phyloP scores from a whole-genome alignment of 2,888 invertebrate species.

The Adelognathus sp. region DNA sequence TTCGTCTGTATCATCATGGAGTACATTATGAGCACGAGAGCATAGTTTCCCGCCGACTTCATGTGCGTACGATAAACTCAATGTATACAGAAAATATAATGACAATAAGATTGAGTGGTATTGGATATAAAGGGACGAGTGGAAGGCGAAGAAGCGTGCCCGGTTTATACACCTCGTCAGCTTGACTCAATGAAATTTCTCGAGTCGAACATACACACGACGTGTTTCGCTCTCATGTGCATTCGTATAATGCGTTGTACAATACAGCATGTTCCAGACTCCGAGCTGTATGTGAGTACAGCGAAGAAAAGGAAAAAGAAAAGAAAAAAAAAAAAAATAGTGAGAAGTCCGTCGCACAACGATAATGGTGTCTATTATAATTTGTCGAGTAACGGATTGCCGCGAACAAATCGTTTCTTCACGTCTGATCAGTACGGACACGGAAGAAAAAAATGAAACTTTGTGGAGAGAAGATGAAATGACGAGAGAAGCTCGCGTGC shows the following conservation, averaged over 20 bases:
- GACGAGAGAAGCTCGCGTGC: slow-evolving; percentile 32
- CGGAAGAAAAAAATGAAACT: background rate
- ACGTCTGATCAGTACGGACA: slow-evolving; percentile 31
- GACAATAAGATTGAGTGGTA: slow-evolving; percentile 45
- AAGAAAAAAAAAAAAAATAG: no score
- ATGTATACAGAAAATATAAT: slow-evolving; percentile 14
- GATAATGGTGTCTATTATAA: slow-evolving; percentile 49
- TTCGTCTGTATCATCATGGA: slow-evolving; percentile 20
- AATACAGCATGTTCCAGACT: background rate
- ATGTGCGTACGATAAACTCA: background rate
- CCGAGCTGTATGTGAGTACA: slow-evolving; percentile 10
- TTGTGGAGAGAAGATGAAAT: background rate
- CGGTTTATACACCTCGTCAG: slow-evolving; percentile 27
- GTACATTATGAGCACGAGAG: slow-evolving; percentile 15
- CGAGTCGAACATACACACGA: background rate
- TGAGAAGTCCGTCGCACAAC: slow-evolving; percentile 30
- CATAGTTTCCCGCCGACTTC: background rate
- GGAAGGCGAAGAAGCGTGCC: slow-evolving; percentile 35
- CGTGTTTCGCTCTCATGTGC: background rate
- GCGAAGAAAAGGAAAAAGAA: slow-evolving; percentile 2
- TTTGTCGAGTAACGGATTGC: slow-evolving; percentile 46
- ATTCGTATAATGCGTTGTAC: background rate
- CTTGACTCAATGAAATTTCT: slow-evolving; percentile 55
- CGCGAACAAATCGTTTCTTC: slow-evolving; percentile 51
- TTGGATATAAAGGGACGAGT: slow-evolving; percentile 38